Base-by-base conservation (phyloP, 2,113 vertebrate genomes). In the Fregata magnificens region DNA sequence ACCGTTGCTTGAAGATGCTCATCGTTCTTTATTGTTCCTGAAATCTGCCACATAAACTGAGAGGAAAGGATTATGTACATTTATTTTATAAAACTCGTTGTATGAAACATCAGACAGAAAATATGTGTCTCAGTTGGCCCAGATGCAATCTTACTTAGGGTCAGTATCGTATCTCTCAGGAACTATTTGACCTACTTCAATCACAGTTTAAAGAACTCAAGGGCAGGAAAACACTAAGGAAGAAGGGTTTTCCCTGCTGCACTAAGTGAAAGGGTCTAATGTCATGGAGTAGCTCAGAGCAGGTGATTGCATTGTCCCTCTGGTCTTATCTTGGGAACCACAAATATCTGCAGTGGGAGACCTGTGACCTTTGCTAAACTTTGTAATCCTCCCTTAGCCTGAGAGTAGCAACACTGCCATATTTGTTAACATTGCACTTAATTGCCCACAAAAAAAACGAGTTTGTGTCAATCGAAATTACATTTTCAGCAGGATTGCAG, bases 191-290 rank as follows among this genome's bases (percentile, higher is more conserved):
- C 81, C 91, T 82, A 53, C 7, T 84, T 91, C 78, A 85, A 69
- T 38, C 13, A 15, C 28, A 70, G 53, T 92, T 91, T 76, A 77
- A 91, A 90, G 73, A 82, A 87, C 53, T 85, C 66, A 49, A 36
- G 65, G 14, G 26, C 62, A 85, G n/a, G 66, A 80, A 44, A 49
- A 49, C 31, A 15, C 38, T 45, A 55, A 73, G 50, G 73, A 72
- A 77, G 74, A 94, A 91, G 89, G 90, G 52, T 66, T 92, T 93
- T 90, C 70, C 89, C 62, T 84, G 61, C 45, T 94, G 81, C 58
- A 83, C 24, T 3, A 6, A 84, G 34, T 81, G 52, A 88, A 90
- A 92, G 61, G 44, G 10, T 74, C 72, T 79, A 44, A 82, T 1
- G 4, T 85, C 58, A 87, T 0, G 3, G 31, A 69, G 58, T 17